Percentiles rank a stretch among this genome's conserved stretches.
phyloP scores from a whole-genome alignment of 2,113 vertebrate species.

The Peromyscus californicus region DNA sequence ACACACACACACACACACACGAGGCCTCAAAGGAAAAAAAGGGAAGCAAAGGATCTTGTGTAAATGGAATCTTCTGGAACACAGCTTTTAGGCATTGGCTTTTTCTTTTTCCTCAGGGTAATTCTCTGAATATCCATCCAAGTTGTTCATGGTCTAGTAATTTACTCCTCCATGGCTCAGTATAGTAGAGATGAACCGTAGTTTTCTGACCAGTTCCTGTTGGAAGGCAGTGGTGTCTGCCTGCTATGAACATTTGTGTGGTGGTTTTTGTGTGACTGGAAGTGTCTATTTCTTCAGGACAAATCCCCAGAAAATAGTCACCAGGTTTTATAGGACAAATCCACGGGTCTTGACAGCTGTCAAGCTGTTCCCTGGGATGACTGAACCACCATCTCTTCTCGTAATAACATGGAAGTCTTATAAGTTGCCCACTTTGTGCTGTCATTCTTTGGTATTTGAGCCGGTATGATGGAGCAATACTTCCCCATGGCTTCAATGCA shows the following conservation, averaged over 20 bases:
- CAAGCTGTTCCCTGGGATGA: background rate
- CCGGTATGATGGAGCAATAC: background rate
- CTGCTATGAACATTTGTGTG: background rate
- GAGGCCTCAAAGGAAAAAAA: background rate
- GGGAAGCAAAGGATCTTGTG: background rate
- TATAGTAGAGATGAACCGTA: background rate
- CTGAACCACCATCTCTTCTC: background rate
- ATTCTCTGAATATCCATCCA: constrained; percentile 21
- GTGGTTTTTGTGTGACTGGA: background rate
- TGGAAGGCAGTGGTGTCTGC: background rate
- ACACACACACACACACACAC: background rate
- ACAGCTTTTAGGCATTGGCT: background rate
- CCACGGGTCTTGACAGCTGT: background rate
- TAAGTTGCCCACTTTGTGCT: background rate
- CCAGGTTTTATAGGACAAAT: background rate
- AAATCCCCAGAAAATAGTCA: background rate
- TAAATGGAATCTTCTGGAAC: background rate
- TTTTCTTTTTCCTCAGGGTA: background rate
- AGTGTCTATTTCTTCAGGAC: background rate
- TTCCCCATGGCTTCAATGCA: background rate
- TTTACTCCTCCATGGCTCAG: background rate
- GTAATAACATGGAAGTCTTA: background rate
- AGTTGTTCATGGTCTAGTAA: background rate
- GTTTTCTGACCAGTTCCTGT: background rate
- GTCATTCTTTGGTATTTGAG: background rate